Evolutionary conservation across 2,888 invertebrate genomes (phyloP).

Genomic region (Himalopsyche anomala): DNA sequence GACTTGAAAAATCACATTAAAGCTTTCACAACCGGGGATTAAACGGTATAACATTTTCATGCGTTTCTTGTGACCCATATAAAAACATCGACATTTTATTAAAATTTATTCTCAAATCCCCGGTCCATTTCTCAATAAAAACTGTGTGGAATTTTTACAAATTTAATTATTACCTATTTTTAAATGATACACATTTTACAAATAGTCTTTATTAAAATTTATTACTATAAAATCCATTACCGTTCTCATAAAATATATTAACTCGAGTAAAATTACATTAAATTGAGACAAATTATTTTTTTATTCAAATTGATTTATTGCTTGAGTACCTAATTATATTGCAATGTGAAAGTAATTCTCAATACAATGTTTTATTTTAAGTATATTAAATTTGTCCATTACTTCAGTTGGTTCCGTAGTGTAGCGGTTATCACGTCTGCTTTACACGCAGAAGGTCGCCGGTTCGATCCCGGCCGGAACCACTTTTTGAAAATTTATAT

Average conservation of each 20-base stretch:
- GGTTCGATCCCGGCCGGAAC: conserved; percentile 84
- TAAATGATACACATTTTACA: no score
- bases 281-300: no score
- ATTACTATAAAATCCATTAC: no score
- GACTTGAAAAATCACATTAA: conserved; percentile 17
- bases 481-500: conserved; percentile 40
- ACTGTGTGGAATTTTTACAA: background rate
- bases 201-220: no score
- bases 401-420: conserved; percentile 77
- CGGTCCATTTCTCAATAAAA: background rate
- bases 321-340: no score
- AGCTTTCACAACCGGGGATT: background rate
- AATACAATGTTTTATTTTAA: no score
- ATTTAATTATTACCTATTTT: background rate
- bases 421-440: conserved; percentile 89
- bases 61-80: background rate
- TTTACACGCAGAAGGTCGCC: conserved; percentile 87
- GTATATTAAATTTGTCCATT: no score
- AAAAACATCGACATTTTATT: background rate
- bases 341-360: no score
- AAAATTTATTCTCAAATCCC: background rate
- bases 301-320: no score
- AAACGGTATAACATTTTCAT: background rate
- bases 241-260: no score
- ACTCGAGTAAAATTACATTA: no score